phyloP scores from a whole-genome alignment of 2,888 invertebrate species.

The Pristionchus arcanus region DNA sequence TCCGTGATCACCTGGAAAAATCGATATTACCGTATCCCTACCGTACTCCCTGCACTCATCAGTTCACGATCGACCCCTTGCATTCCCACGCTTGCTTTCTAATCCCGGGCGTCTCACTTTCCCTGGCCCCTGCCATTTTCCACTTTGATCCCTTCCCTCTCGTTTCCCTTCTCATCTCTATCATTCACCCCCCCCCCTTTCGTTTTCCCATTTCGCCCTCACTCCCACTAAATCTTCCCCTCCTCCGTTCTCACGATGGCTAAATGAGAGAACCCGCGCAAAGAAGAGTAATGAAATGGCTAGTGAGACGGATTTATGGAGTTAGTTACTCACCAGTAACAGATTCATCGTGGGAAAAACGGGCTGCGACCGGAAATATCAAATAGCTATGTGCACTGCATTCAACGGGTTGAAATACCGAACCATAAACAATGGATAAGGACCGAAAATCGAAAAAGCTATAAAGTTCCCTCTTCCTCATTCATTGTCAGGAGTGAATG shows the following conservation, averaged over 20 bases:
- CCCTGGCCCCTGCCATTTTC: not conserved
- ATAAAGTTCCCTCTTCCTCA: not conserved
- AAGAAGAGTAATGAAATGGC: not conserved
- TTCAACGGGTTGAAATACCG: not conserved
- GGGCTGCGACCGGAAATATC: not conserved
- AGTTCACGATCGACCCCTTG: not conserved
- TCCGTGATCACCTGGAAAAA: constrained; percentile 68
- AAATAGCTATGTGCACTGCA: not conserved
- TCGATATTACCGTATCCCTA: constrained; percentile 17
- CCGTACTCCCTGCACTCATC: not conserved
- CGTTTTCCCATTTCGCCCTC: constrained; percentile 9
- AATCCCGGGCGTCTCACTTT: not conserved
- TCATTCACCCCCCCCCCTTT: not conserved
- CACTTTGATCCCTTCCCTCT: not conserved
- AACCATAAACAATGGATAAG: not conserved
- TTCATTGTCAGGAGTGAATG: too few species aligned
- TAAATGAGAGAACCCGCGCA: not conserved
- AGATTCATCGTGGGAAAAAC: not conserved
- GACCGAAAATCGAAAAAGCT: too few species aligned
- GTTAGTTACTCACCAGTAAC: not conserved
- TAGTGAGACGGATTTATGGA: not conserved
- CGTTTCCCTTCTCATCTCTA: constrained; percentile 3
- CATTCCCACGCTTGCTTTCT: not conserved
- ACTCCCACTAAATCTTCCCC: not conserved
- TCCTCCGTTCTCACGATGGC: constrained; percentile 31